These are phyloP conservation scores for Actinia tenebrosa DNA, from an alignment of 64 coral and sea anemone species.

Conservation along the genomic window DNA sequence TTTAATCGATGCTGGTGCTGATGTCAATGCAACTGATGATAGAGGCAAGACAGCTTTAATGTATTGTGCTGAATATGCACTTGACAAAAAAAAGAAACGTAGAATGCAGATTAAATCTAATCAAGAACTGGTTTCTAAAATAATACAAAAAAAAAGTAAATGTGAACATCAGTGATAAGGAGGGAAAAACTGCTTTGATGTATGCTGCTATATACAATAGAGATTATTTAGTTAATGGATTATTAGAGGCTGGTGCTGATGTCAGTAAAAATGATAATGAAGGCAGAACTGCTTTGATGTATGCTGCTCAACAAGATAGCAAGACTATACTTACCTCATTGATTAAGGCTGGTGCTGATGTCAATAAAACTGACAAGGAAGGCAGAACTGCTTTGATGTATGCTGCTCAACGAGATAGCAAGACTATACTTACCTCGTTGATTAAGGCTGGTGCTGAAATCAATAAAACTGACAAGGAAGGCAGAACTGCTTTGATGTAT, in stretches of 20 bases:
- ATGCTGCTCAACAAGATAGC: no score
- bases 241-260: no score
- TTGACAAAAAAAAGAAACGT: background rate
- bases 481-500: no score
- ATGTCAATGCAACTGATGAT: background rate
- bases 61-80: background rate
- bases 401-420: no score
- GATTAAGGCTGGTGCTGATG: background rate
- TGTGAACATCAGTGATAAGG: background rate
- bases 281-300: no score
- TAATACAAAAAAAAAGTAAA: no score
- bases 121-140: no score
- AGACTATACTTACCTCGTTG: background rate
- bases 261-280: no score
- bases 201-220: background rate
- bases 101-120: background rate
- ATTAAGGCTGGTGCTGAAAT: background rate
- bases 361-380: no score
- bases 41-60: background rate
- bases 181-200: background rate
- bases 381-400: no score
- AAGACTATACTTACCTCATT: background rate
- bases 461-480: no score
- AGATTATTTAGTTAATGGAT: background rate
- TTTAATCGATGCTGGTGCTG: constrained; percentile 4